phyloP scores from a whole-genome alignment of 1,140 invertebrate species.

The Apis cerana region DNA sequence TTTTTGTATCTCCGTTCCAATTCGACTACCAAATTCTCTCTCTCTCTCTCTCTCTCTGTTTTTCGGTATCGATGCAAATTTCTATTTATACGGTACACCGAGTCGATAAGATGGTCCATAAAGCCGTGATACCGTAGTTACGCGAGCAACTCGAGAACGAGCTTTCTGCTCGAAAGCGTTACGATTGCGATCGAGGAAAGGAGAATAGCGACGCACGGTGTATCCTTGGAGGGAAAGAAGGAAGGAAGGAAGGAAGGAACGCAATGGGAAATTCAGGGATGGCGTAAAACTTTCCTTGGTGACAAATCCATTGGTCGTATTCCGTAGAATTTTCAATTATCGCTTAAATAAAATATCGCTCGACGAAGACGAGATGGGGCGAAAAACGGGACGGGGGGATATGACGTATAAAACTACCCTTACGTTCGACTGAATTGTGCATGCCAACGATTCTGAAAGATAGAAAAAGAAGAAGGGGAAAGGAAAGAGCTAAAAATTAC shows the following conservation, averaged over 20 bases:
- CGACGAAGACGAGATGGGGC: slow-evolving; percentile 35
- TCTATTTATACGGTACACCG: too few species aligned
- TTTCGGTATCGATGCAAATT: not conserved
- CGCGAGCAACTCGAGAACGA: slow-evolving; percentile 23
- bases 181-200: slow-evolving; percentile 21
- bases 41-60: not conserved
- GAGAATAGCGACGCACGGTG: slow-evolving; percentile 26
- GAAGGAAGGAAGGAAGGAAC: not conserved
- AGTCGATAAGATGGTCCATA: slow-evolving; percentile 41
- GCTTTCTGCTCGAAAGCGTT: slow-evolving; percentile 36
- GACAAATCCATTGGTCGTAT: slow-evolving; percentile 76
- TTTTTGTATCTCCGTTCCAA: not conserved
- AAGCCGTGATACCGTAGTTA: slow-evolving; percentile 56
- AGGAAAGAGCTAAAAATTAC: too few species aligned
- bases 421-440: slow-evolving; percentile 68
- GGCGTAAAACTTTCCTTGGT: slow-evolving; percentile 72
- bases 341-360: slow-evolving; percentile 73
- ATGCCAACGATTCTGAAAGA: slow-evolving; percentile 47
- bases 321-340: slow-evolving; percentile 76
- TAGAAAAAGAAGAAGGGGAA: too few species aligned
- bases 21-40: slow-evolving; percentile 34
- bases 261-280: slow-evolving; percentile 67
- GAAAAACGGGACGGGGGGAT: slow-evolving; percentile 49
- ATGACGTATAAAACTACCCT: slow-evolving; percentile 67
- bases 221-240: not conserved